Evolutionary conservation across 2,888 invertebrate genomes (phyloP).

Genomic region (Creontiades dilutus): DNA sequence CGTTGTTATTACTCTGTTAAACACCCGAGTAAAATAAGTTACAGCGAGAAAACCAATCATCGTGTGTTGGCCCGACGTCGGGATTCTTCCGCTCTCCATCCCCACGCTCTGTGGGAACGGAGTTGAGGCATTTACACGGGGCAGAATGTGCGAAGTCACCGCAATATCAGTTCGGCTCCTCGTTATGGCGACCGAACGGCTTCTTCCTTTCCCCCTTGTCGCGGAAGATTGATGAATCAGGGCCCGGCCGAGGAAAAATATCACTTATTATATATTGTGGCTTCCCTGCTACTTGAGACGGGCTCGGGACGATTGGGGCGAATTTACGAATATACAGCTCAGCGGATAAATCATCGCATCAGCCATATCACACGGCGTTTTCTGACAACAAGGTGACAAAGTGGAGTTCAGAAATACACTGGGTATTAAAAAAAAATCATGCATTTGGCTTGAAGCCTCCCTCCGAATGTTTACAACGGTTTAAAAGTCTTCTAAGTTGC

Average conservation of each 20-base stretch:
- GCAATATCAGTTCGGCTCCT: slow-evolving; percentile 62
- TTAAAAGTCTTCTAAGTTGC: too few species aligned
- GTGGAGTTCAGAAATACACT: too few species aligned
- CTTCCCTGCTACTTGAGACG: slow-evolving; percentile 5
- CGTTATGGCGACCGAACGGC: slow-evolving; percentile 34
- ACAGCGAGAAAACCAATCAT: background rate
- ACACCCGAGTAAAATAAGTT: too few species aligned
- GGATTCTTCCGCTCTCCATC: background rate
- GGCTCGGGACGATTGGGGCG: background rate
- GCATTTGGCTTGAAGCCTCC: too few species aligned
- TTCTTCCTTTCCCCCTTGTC: background rate
- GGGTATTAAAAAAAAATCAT: too few species aligned
- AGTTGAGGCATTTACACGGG: slow-evolving; percentile 52
- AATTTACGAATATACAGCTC: slow-evolving; percentile 7
- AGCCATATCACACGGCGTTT: background rate
- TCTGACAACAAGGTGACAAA: background rate
- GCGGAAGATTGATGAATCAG: slow-evolving; percentile 54
- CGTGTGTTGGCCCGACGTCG: background rate
- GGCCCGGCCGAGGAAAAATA: slow-evolving; percentile 31
- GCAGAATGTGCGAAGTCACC: slow-evolving; percentile 59
- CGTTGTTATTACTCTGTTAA: too few species aligned
- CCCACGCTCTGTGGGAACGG: slow-evolving; percentile 51
- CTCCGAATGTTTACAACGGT: too few species aligned
- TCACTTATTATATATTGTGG: slow-evolving; percentile 33
- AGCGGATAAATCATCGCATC: background rate